These are phyloP conservation scores for Nebria salina DNA, from an alignment of 2,888 invertebrate species.

Conservation along the genomic window DNA sequence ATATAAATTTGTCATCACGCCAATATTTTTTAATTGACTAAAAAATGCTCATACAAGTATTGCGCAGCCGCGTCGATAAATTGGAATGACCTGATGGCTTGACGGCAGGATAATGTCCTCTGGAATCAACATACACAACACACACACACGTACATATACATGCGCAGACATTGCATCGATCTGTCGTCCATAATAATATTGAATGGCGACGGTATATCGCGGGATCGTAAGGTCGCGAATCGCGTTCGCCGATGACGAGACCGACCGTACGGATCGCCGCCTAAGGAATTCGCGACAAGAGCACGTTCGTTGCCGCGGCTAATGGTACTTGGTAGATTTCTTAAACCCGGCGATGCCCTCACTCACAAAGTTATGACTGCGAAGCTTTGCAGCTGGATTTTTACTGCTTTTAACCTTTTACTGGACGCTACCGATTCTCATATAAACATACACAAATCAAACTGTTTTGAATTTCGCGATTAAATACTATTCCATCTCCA, in stretches of 20 bases:
- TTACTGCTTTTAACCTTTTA: constrained; percentile 34
- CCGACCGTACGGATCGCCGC: constrained; percentile 24
- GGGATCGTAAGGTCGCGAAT: not conserved
- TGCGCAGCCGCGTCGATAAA: constrained; percentile 17
- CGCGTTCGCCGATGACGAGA: constrained; percentile 2
- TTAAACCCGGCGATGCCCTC: constrained; percentile 47
- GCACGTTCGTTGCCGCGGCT: constrained; percentile 50
- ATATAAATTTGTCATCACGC: too few relatives aligned
- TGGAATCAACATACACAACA: constrained; percentile 4
- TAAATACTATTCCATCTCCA: too few relatives aligned
- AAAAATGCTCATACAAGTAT: too few relatives aligned
- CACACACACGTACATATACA: not conserved
- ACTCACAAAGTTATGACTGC: constrained; percentile 52
- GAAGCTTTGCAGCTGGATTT: constrained; percentile 48
- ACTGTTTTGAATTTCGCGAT: too few relatives aligned
- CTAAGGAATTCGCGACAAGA: constrained; percentile 50
- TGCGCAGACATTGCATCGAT: not conserved
- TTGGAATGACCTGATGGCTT: constrained; percentile 6
- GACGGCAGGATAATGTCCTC: constrained; percentile 7
- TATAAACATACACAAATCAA: too few relatives aligned
- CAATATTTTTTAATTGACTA: too few relatives aligned
- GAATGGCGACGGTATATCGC: not conserved
- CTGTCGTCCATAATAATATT: constrained; percentile 13
- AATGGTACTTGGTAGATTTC: constrained; percentile 20
- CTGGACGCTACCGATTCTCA: too few relatives aligned